These are phyloP conservation scores for Bergia sp. DNA, from an alignment of 92 coral and sea anemone genomes.

Conservation along the genomic window DNA sequence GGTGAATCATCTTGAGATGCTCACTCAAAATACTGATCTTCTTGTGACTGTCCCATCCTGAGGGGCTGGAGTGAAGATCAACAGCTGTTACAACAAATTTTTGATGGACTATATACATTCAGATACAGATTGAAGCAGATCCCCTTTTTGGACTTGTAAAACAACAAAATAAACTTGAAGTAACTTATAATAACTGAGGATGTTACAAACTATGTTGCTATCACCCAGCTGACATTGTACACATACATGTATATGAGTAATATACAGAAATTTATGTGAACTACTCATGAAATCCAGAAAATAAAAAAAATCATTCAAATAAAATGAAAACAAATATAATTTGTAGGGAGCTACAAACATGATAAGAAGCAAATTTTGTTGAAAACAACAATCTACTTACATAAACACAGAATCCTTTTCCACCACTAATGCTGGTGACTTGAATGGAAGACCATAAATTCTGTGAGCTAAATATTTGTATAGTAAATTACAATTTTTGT, in stretches of 20 bases:
- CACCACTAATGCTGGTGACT: conserved; percentile 89
- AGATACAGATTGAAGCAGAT: too few species aligned
- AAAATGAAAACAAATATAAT: not conserved
- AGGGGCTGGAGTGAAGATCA: conserved; percentile 66
- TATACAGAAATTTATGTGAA: too few species aligned
- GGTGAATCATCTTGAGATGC: conserved; percentile 86
- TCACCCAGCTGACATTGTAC: too few species aligned
- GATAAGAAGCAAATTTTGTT: not conserved
- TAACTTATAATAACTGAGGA: too few species aligned
- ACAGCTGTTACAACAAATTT: not conserved
- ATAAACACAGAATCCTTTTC: conserved; percentile 97
- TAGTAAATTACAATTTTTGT: conserved; percentile 92
- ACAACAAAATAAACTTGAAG: too few species aligned
- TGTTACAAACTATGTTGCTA: too few species aligned
- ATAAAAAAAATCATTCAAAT: not conserved
- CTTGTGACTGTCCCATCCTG: conserved; percentile 98
- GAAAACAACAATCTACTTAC: conserved; percentile 61
- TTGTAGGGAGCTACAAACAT: not conserved
- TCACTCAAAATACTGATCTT: conserved; percentile 92
- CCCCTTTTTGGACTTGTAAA: too few species aligned
- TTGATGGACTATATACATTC: too few species aligned
- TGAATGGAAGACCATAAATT: conserved; percentile 95
- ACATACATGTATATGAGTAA: too few species aligned
- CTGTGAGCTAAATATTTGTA: conserved; percentile 91
- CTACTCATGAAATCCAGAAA: too few species aligned